Evolutionary conservation across 2,797 vertebrate genomes (phyloP).

Genomic region (Syngnathus rostellatus): DNA sequence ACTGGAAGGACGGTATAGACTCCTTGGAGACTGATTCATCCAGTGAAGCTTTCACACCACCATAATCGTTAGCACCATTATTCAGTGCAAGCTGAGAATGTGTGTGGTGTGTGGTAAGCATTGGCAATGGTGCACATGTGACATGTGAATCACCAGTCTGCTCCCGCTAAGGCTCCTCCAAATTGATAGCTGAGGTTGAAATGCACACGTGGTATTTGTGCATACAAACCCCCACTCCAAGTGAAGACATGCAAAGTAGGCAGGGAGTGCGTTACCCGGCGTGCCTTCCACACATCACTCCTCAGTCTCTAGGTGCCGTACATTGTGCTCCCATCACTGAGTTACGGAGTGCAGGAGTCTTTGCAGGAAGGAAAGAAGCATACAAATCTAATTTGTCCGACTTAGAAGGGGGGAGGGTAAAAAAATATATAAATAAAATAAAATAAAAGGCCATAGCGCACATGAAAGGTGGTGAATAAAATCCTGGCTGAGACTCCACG

Average conservation of each 20-base stretch:
- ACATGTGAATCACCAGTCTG: constrained; percentile 6
- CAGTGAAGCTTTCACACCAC: constrained; percentile 26
- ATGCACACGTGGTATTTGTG: constrained; percentile 21
- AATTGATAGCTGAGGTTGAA: constrained; percentile 12
- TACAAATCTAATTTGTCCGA: constrained; percentile 67
- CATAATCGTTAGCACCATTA: constrained; percentile 29
- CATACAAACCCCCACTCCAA: constrained; percentile 27
- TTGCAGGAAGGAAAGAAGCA: constrained; percentile 43
- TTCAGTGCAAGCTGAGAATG: constrained; percentile 24
- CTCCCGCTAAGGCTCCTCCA: constrained; percentile 4
- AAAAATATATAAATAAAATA: constrained; percentile 26
- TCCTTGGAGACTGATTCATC: constrained; percentile 43
- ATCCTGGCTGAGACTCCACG: constrained; percentile 55
- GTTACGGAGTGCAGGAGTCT: constrained; percentile 54
- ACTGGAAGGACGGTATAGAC: constrained; percentile 22
- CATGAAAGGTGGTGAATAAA: constrained; percentile 62
- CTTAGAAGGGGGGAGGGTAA: constrained; percentile 33
- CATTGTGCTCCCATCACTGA: constrained; percentile 49
- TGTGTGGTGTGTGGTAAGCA: constrained; percentile 3
- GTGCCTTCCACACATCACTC: constrained; percentile 37
- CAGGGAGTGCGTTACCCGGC: constrained; percentile 39
- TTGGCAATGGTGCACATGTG: not conserved
- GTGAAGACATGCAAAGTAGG: constrained; percentile 43
- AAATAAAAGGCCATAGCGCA: constrained; percentile 37
- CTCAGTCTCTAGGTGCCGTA: constrained; percentile 42